A percentile compares a stretch with the other conserved stretches of the same genome.
Conservation (phyloP, 2,113 vertebrate species). For the Campylorhamphus procurvoides region DNA sequence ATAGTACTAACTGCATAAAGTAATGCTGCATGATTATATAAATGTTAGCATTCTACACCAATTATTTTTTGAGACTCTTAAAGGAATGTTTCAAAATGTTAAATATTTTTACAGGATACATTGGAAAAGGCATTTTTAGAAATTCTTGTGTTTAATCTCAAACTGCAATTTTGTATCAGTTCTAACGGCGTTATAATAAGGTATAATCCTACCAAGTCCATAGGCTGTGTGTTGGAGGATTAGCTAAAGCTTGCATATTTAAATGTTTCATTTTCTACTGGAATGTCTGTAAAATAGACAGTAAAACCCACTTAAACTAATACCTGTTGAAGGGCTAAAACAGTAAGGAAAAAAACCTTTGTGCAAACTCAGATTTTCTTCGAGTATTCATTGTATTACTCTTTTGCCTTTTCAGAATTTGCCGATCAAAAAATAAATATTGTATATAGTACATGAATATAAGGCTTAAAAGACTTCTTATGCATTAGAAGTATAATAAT, state of each 20-base stretch:
- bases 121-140: slow-evolving; percentile 21
- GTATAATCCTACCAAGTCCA: slow-evolving; percentile 70
- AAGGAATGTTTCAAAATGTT: neutral
- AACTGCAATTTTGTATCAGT: slow-evolving; percentile 62
- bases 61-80: neutral
- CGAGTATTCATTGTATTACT: neutral
- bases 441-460: neutral
- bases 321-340: slow-evolving; percentile 65
- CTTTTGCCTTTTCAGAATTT: neutral
- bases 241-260: slow-evolving; percentile 71
- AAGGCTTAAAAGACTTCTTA: neutral
- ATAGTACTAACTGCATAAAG: neutral
- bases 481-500: neutral
- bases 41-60: neutral
- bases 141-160: slow-evolving; percentile 57
- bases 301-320: slow-evolving; percentile 62
- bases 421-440: neutral
- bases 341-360: neutral
- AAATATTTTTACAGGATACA: slow-evolving; percentile 3
- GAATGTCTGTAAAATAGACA: slow-evolving; percentile 62
- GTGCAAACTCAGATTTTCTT: neutral
- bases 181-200: slow-evolving; percentile 67
- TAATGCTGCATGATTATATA: neutral
- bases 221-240: slow-evolving; percentile 67
- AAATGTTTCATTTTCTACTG: slow-evolving; percentile 65